These are phyloP conservation scores for Natrix natrix DNA, from an alignment of 2,797 vertebrate genomes.

Conservation along the genomic window DNA sequence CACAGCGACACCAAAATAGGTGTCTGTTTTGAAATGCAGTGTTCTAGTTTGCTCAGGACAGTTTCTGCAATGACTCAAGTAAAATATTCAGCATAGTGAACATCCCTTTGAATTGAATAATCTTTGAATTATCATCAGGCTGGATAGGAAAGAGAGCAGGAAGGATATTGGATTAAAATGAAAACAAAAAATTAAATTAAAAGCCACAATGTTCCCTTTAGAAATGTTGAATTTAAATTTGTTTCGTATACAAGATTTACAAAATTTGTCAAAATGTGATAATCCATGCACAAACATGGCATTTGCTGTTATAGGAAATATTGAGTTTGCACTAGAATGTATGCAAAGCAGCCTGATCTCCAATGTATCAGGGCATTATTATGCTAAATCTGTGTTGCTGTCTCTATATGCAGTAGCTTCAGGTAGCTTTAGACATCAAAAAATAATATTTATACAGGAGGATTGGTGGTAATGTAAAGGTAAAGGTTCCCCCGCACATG, in stretches of 20 bases:
- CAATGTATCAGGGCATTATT: not conserved
- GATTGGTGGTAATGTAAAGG: not conserved
- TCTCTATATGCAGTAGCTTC: not conserved
- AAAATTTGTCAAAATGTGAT: not conserved
- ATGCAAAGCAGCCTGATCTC: not conserved
- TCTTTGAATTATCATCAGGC: not conserved
- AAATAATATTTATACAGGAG: not conserved
- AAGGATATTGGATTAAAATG: not conserved
- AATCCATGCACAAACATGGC: not conserved
- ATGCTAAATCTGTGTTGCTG: not conserved
- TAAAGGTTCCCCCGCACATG: no score
- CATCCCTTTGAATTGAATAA: not conserved
- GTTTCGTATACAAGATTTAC: not conserved
- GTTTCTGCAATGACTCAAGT: not conserved
- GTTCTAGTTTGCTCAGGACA: not conserved
- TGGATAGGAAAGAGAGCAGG: not conserved
- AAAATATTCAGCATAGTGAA: not conserved
- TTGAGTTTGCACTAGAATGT: not conserved
- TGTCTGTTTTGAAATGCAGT: not conserved
- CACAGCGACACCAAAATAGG: not conserved
- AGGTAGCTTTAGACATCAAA: not conserved
- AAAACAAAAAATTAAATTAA: not conserved
- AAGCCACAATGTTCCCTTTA: not conserved
- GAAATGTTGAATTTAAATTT: not conserved
- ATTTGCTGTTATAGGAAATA: not conserved